Percentiles rank a stretch among this genome's conserved stretches.
Evolutionary conservation across 2,797 vertebrate species (phyloP).

Genomic region (Bryconaethiops microstoma): DNA sequence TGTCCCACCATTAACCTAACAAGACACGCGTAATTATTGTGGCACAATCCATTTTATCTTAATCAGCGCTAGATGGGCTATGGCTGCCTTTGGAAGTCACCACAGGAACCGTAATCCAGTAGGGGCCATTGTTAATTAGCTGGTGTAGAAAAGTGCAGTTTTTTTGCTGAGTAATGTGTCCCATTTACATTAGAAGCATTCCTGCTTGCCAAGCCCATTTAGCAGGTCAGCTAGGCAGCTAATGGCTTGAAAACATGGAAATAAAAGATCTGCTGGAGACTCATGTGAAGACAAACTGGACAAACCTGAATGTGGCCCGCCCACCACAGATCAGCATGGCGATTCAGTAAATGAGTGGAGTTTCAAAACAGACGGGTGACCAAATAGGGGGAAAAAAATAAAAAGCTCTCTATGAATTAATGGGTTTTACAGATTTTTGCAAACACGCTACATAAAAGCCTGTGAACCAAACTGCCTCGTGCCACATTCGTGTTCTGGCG

Average conservation of each 20-base stretch:
- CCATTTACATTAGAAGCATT: conserved; percentile 50
- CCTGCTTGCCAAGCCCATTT: conserved; percentile 48
- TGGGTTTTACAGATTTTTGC: background rate
- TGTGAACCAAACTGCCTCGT: conserved; percentile 3
- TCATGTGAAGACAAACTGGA: conserved; percentile 39
- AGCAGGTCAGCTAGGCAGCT: conserved; percentile 52
- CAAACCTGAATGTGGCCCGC: conserved; percentile 19
- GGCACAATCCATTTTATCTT: conserved; percentile 32
- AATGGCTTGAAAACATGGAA: conserved; percentile 51
- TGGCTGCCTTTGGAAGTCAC: conserved; percentile 36
- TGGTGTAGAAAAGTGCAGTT: conserved; percentile 38
- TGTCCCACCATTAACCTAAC: conserved; percentile 15
- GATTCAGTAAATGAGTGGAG: no score
- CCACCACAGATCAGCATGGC: background rate
- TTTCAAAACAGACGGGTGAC: no score
- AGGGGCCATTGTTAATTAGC: conserved; percentile 48
- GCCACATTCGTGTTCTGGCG: background rate
- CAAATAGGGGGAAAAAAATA: background rate
- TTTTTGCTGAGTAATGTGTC: conserved; percentile 42
- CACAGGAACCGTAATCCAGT: conserved; percentile 32
- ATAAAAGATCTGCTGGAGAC: conserved; percentile 26
- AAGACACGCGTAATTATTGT: conserved; percentile 25
- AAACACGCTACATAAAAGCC: conserved; percentile 17
- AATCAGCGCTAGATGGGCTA: conserved; percentile 20
- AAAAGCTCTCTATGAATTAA: background rate